phyloP scores from a whole-genome alignment of 2,113 vertebrate genomes.

The Stigmatopora argus region DNA sequence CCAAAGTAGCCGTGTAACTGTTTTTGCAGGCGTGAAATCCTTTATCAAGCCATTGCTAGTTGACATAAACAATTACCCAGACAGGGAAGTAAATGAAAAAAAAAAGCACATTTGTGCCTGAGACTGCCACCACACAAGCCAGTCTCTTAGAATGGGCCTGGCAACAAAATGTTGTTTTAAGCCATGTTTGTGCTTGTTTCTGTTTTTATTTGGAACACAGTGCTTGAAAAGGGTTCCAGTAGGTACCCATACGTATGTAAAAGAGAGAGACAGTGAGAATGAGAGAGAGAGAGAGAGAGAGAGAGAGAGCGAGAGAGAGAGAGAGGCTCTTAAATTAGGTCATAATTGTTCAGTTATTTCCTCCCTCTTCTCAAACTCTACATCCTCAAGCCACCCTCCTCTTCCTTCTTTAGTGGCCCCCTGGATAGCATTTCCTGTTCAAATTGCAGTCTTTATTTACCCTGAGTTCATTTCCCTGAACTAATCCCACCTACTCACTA shows the following conservation, averaged over 20 bases:
- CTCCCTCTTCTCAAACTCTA: constrained; percentile 28
- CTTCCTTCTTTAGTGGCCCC: constrained; percentile 49
- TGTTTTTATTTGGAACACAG: constrained; percentile 10
- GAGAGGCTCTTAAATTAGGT: constrained; percentile 66
- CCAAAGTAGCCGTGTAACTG: constrained; percentile 70
- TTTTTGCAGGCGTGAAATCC: constrained; percentile 70
- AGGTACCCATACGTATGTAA: not conserved
- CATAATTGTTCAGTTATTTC: constrained; percentile 57
- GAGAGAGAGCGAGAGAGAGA: constrained; percentile 12
- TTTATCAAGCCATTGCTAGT: constrained; percentile 69
- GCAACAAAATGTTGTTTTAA: not conserved
- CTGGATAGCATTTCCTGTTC: constrained; percentile 68
- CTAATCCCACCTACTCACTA: constrained; percentile 60
- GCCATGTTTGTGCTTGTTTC: constrained; percentile 9
- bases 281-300: not conserved
- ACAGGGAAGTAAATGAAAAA: constrained; percentile 73
- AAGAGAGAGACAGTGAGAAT: not conserved
- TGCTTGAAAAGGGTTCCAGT: constrained; percentile 1
- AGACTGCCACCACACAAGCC: constrained; percentile 53
- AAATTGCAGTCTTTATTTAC: constrained; percentile 67
- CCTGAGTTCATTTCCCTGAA: constrained; percentile 67
- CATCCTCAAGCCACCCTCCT: constrained; percentile 21
- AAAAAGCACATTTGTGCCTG: constrained; percentile 65
- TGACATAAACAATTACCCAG: constrained; percentile 76
- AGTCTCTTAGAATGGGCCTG: constrained; percentile 59